These are phyloP conservation scores for Miniopterus natalensis DNA, from an alignment of 2,113 vertebrate genomes.

Conservation along the genomic window DNA sequence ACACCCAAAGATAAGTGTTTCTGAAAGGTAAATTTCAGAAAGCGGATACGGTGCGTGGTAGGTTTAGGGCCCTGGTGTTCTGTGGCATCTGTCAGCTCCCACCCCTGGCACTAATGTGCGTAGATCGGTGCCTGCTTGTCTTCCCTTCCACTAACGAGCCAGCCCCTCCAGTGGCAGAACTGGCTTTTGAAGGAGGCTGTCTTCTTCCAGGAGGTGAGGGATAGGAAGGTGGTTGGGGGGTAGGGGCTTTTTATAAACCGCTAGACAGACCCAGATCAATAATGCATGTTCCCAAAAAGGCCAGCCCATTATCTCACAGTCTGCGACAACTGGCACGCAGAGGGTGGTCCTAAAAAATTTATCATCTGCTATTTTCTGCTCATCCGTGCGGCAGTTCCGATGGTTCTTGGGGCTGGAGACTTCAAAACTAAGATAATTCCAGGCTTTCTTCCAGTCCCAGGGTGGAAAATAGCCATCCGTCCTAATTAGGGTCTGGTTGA, in stretches of 20 bases:
- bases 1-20: not conserved
- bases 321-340: conserved; percentile 79
- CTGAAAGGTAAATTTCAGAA: not conserved
- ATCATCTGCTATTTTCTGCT: conserved; percentile 85
- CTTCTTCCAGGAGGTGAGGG: conserved; percentile 47
- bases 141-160: not conserved
- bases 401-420: conserved; percentile 76
- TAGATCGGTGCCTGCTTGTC: not conserved
- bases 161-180: not conserved
- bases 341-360: conserved; percentile 88
- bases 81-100: not conserved
- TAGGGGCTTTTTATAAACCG: conserved; percentile 77
- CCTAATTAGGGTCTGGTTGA: conserved; percentile 81
- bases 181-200: not conserved
- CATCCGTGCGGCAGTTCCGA: conserved; percentile 82
- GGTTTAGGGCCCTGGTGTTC: not conserved
- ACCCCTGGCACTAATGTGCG: not conserved
- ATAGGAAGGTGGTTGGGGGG: not conserved
- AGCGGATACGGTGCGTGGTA: fast-evolving
- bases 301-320: conserved; percentile 80
- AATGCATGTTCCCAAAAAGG: conserved; percentile 82
- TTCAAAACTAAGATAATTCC: conserved; percentile 73
- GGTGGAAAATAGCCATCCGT: conserved; percentile 75
- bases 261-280: conserved; percentile 83
- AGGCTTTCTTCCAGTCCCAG: conserved; percentile 82